Base-by-base conservation (phyloP, 2,888 invertebrate species). In the Pocota personata region DNA sequence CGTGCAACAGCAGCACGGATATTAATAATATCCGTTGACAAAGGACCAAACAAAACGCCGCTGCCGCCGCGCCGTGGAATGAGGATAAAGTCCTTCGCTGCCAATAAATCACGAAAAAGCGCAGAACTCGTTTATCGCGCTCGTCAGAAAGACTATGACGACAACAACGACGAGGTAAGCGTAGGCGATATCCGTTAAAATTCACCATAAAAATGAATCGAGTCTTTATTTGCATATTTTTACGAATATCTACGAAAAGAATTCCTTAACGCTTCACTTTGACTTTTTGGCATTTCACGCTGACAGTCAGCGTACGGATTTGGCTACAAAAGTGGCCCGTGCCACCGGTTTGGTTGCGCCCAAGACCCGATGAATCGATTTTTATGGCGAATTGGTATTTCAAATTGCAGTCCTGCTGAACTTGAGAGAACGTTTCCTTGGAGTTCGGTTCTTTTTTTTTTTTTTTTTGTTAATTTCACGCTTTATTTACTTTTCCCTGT, bases 381-480 rank as follows among this genome's bases (percentile, higher is more conserved):
- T 62, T 48, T 62, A 48, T 64, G 19, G 57, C 14, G 24, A 35
- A 24, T 14, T 58, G 21, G 14, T 14, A 12, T 6, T 57, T 52
- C 0, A 3, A 30, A 40, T 43, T 58, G 71, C 57, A 69, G 43
- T 60, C 64, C 50, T 58, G 27, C 27, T 19, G 37, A 19, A n/a
- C n/a, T 40, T 57, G 3, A 16, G 35, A 58, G 40, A 40, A 14
- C 46, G 5, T 12, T 46, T 21, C 12, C 30, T 10, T 27, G 21
- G 50, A 3, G 12, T 43, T 57, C n/a, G 0, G 12, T 32, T n/a
- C 21, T 37, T 21, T 3, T 24, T 8, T 4, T 32, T 32, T 7
- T 27, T 48, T 50, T 52, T 75, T 62, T 27, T 82, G 52, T 62
- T 82, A 77, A 82, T 82, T 82, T 82, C 43, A 77, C 50, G 82